phyloP scores from a whole-genome alignment of 2,113 vertebrate species.

The Tachuris rubrigastra region DNA sequence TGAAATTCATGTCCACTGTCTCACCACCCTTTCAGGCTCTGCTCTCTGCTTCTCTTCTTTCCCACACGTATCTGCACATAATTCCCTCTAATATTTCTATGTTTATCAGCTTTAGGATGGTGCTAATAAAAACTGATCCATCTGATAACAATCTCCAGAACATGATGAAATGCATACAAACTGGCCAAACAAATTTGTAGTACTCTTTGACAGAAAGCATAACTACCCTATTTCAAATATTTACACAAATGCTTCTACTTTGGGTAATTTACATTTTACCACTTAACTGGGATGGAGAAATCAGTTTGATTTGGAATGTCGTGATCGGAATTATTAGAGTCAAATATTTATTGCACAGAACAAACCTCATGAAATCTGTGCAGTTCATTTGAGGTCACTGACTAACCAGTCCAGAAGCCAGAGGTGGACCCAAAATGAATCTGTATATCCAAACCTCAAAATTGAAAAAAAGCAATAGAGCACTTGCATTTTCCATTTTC shows the following conservation, averaged over 20 bases:
- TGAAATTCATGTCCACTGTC: background rate
- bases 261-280: background rate
- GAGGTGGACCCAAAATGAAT: background rate
- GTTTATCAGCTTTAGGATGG: background rate
- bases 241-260: background rate
- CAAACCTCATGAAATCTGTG: background rate
- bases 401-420: background rate
- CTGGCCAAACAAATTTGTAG: background rate
- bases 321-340: background rate
- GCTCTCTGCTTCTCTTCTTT: background rate
- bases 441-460: background rate
- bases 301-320: background rate
- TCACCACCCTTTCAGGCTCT: background rate
- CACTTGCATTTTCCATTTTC: background rate
- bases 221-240: background rate
- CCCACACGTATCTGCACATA: background rate
- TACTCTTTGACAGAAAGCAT: background rate
- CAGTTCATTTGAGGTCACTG: constrained; percentile 14
- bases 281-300: background rate
- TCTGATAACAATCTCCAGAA: background rate
- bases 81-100: background rate
- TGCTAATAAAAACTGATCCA: background rate
- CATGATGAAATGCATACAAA: background rate
- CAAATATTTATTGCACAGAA: background rate
- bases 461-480: background rate